phyloP scores from a whole-genome alignment of 2,888 invertebrate species.

The Drosophila limbata region DNA sequence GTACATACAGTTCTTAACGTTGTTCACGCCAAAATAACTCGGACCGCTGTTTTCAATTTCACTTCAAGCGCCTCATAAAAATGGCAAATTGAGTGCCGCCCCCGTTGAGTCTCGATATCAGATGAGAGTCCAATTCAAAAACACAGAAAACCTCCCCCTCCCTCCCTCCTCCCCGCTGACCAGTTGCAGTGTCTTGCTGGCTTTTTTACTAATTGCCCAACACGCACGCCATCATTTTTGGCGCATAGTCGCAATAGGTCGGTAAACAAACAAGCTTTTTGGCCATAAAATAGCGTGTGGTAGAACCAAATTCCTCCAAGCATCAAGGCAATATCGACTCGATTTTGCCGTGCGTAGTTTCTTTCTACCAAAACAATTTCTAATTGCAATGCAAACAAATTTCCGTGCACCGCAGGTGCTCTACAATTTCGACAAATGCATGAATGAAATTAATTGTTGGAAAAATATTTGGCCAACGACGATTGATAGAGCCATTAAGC shows the following conservation, averaged over 20 bases:
- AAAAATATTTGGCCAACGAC: slow-evolving; percentile 62
- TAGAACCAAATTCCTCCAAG: slow-evolving; percentile 51
- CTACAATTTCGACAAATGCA: slow-evolving; percentile 49
- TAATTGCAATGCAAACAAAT: slow-evolving; percentile 78
- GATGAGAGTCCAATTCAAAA: slow-evolving; percentile 2
- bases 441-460: slow-evolving; percentile 68
- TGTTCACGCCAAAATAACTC: slow-evolving; percentile 45
- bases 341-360: slow-evolving; percentile 30
- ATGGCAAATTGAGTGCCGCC: slow-evolving; percentile 80
- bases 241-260: slow-evolving; percentile 52
- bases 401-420: slow-evolving; percentile 51
- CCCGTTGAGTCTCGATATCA: slow-evolving; percentile 66
- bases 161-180: background rate
- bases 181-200: slow-evolving; percentile 38
- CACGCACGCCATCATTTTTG: slow-evolving; percentile 62
- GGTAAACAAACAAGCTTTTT: slow-evolving; percentile 64
- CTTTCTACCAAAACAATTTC: slow-evolving; percentile 47
- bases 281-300: slow-evolving; percentile 77
- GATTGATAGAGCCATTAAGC: slow-evolving; percentile 46
- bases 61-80: slow-evolving; percentile 77
- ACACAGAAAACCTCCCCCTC: background rate
- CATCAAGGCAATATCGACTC: slow-evolving; percentile 8
- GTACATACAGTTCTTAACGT: slow-evolving; percentile 37
- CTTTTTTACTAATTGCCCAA: slow-evolving; percentile 70
- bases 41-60: slow-evolving; percentile 65